phyloP scores from a whole-genome alignment of 2,888 invertebrate genomes.

The Cantharis lateralis region DNA sequence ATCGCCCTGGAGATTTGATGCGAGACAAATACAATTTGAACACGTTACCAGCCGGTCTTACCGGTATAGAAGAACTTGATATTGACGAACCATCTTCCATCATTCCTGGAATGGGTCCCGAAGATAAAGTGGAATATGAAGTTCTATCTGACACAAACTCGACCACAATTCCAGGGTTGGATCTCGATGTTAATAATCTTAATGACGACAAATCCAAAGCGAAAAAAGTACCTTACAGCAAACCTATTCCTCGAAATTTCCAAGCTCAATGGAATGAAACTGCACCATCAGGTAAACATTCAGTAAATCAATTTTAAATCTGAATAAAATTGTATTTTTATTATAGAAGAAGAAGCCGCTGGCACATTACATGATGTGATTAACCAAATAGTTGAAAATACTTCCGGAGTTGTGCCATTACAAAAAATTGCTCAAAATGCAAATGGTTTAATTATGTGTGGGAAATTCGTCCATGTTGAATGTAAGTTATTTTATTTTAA shows the following conservation, averaged over 20 bases:
- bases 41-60: conserved; percentile 81
- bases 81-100: conserved; percentile 77
- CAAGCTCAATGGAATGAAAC: conserved; percentile 96
- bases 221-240: conserved; percentile 90
- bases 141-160: conserved; percentile 75
- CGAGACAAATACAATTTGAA: conserved; percentile 97
- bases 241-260: conserved; percentile 94
- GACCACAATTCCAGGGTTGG: conserved; percentile 82
- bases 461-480: conserved; percentile 80
- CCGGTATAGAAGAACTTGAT: conserved; percentile 73
- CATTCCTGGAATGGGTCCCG: conserved; percentile 98
- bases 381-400: conserved; percentile 75
- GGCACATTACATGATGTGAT: conserved; percentile 68
- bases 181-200: conserved; percentile 69
- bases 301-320: neutral
- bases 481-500: conserved; percentile 54
- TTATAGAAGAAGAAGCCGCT: conserved; percentile 55
- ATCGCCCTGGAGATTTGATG: conserved; percentile 97
- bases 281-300: conserved; percentile 10
- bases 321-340: conserved; percentile 1
- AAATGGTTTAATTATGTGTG: conserved; percentile 71
- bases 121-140: conserved; percentile 84
- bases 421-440: conserved; percentile 79
- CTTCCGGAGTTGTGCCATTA: conserved; percentile 78
- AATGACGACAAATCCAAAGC: conserved; percentile 73